Evolutionary conservation across 1,140 invertebrate genomes (phyloP).

Genomic region (Philotrypesis tridentata): DNA sequence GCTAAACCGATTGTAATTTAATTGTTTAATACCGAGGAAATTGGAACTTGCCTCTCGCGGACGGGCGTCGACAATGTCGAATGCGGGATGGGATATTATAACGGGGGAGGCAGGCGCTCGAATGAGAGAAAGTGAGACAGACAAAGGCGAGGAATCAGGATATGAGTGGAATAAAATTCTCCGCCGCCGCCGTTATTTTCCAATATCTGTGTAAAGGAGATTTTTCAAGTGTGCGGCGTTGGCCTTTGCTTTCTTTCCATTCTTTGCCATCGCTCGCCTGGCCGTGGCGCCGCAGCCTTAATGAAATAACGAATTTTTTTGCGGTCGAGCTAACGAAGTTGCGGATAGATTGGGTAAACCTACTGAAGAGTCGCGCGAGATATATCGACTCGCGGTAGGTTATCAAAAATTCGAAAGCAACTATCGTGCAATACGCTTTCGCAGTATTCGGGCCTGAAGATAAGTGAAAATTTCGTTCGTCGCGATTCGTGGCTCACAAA

Average conservation of each 20-base stretch:
- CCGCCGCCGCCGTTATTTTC: background rate
- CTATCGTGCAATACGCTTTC: too few relatives aligned
- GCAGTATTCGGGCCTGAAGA: background rate
- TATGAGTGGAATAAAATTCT: background rate
- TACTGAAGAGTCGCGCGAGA: too few relatives aligned
- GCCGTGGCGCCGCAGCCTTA: too few relatives aligned
- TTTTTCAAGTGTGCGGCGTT: constrained; percentile 22
- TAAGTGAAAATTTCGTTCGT: background rate
- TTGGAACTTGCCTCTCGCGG: constrained; percentile 66
- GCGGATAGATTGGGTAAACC: too few relatives aligned
- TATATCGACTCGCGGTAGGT: too few relatives aligned
- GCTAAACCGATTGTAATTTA: constrained; percentile 67
- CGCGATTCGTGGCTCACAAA: background rate
- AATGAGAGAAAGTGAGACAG: background rate
- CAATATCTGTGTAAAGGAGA: constrained; percentile 21
- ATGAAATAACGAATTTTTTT: background rate
- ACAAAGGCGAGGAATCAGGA: background rate
- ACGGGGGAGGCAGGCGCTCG: too few relatives aligned
- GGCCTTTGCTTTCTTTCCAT: background rate
- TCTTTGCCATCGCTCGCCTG: too few relatives aligned
- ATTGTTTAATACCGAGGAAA: constrained; percentile 69
- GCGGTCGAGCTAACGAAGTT: background rate
- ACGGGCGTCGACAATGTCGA: constrained; percentile 51
- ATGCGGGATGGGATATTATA: background rate
- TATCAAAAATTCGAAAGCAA: too few relatives aligned